Conservation (phyloP, 1,140 invertebrate genomes). For the Holcopasites calliopsidis region DNA sequence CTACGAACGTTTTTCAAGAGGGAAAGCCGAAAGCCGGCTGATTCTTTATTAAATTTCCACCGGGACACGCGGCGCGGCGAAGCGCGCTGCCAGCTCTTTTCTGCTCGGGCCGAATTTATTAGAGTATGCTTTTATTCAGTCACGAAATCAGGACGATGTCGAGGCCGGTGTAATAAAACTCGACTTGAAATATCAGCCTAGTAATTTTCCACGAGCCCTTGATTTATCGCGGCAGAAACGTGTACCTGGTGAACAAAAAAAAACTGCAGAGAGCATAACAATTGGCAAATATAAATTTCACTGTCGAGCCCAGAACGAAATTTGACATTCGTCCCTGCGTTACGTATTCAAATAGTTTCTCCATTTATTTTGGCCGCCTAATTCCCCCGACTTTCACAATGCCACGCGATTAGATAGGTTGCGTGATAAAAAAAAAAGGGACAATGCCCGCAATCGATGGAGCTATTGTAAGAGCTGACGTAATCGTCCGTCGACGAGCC, state of each 20-base stretch:
- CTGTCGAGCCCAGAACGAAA: background rate
- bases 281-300: background rate
- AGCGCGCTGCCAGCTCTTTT: background rate
- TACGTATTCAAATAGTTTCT: background rate
- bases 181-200: background rate
- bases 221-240: background rate
- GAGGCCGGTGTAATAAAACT: background rate
- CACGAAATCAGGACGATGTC: background rate
- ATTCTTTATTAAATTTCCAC: conserved; percentile 44
- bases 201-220: background rate
- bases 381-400: conserved; percentile 9
- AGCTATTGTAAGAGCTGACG: conserved; percentile 35
- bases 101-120: conserved; percentile 1
- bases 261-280: background rate
- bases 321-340: background rate
- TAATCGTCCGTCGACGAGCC: conserved; percentile 10
- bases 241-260: no score
- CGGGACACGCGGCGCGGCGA: background rate
- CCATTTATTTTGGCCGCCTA: background rate
- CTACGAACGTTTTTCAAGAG: background rate
- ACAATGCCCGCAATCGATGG: conserved; percentile 37
- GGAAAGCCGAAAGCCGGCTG: background rate
- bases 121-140: background rate
- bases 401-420: conserved; percentile 13
- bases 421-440: conserved; percentile 11